phyloP scores from a whole-genome alignment of 1,140 invertebrate genomes.

The Pogonomyrmex barbatus region DNA sequence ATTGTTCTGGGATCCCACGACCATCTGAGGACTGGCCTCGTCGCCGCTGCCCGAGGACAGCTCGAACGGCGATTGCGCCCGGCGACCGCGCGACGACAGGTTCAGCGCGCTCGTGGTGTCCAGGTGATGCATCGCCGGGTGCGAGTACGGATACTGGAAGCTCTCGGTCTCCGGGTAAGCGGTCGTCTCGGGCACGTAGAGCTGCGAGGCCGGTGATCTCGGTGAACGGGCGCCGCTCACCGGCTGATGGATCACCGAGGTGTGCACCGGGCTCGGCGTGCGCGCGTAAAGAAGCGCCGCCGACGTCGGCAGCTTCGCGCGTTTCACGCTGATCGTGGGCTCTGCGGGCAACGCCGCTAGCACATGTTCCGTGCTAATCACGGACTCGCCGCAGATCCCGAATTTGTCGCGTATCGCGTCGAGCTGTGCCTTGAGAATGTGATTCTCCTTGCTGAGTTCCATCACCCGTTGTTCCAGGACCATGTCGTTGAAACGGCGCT shows the following conservation, averaged over 20 bases:
- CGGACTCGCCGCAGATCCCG: conserved; percentile 94
- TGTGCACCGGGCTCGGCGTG: conserved; percentile 88
- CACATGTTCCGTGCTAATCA: conserved; percentile 95
- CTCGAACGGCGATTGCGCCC: conserved; percentile 89
- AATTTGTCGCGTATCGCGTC: conserved; percentile 97
- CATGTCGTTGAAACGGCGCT: conserved; percentile 98
- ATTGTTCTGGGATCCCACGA: conserved; percentile 74
- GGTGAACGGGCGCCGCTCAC: conserved; percentile 83
- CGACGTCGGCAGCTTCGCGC: conserved; percentile 89
- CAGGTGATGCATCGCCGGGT: conserved; percentile 86
- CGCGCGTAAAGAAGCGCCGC: conserved; percentile 86
- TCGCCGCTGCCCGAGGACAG: conserved; percentile 91
- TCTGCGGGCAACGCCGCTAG: conserved; percentile 93
- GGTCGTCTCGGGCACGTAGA: conserved; percentile 80
- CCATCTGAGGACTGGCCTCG: conserved; percentile 86
- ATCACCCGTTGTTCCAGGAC: conserved; percentile 97
- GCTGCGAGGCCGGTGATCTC: conserved; percentile 81
- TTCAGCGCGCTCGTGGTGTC: conserved; percentile 88
- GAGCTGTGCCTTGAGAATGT: conserved; percentile 96
- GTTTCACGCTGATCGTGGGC: conserved; percentile 93
- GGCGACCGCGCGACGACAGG: conserved; percentile 86
- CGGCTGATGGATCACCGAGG: conserved; percentile 89
- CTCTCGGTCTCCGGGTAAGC: conserved; percentile 83
- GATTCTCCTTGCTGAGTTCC: conserved; percentile 97
- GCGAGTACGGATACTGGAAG: conserved; percentile 85